Percentiles rank a stretch among this genome's conserved stretches.
phyloP scores from a whole-genome alignment of 2,797 vertebrate species.

The Myripristis jacobus region DNA sequence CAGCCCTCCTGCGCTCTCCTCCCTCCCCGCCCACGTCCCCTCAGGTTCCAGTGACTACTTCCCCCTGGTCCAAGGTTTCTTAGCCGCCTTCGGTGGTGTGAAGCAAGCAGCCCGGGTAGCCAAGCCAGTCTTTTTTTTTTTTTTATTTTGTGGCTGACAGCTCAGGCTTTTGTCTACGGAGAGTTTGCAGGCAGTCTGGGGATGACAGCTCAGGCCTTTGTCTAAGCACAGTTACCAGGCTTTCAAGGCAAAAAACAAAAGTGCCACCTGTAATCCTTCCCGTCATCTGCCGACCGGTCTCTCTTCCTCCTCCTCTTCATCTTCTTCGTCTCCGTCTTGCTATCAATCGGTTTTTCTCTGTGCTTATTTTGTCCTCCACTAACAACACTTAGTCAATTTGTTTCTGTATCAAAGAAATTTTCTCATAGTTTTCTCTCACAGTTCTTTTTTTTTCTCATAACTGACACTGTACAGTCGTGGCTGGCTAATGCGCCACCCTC shows the following conservation, averaged over 20 bases:
- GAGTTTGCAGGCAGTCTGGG: constrained; percentile 74
- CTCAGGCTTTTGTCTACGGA: constrained; percentile 72
- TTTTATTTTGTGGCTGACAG: constrained; percentile 59
- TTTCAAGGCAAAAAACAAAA: constrained; percentile 58
- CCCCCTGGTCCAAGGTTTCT: constrained; percentile 49
- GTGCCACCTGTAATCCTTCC: constrained; percentile 50
- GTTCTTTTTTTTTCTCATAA: constrained; percentile 26
- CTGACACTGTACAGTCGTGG: constrained; percentile 59
- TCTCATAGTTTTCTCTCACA: constrained; percentile 29
- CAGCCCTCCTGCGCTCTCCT: neutral
- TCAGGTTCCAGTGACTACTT: constrained; percentile 65
- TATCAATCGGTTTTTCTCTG: constrained; percentile 28
- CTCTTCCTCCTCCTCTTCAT: constrained; percentile 14
- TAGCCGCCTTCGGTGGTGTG: constrained; percentile 51
- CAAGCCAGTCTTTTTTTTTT: constrained; percentile 61
- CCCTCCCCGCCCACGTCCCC: neutral
- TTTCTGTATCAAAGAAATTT: constrained; percentile 45
- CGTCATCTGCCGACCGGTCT: constrained; percentile 36
- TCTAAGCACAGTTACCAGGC: constrained; percentile 57
- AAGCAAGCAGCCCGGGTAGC: constrained; percentile 61
- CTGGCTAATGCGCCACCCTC: constrained; percentile 55
- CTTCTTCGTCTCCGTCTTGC: constrained; percentile 21
- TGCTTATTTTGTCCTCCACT: constrained; percentile 63
- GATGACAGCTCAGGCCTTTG: constrained; percentile 72
- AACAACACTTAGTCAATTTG: constrained; percentile 24